Evolutionary conservation across 2,888 invertebrate species (phyloP), one percentile per base, ranked within the genome.

Genomic region (Blera fallax): DNA sequence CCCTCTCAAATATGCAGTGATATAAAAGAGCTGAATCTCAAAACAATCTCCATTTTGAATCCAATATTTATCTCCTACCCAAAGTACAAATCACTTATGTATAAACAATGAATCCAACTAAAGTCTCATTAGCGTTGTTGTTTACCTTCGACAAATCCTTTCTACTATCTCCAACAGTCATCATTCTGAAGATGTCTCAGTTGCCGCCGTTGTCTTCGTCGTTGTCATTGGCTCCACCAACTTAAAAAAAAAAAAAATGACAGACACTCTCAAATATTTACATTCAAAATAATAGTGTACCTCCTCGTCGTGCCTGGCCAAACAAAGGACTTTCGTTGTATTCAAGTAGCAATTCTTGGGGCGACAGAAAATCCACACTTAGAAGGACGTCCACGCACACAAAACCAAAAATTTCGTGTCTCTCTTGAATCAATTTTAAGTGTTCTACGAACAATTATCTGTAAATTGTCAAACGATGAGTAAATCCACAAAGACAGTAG

Each of bases 91-190:
- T 77, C 70, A 77, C 82, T 76, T 77, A 64, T n/a, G n/a, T n/a
- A n/a, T 50, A 64, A 72, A 82, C 82, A 82, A 72, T 56, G 64
- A 64, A 32, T 82, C 50, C 70, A 32, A 40, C 77, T 82, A 60
- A 65, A 77, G 58, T 73, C 83, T 78, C 78, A 83, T 83, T 83
- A 83, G 67, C 83, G 29, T 62, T 73, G 18, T 67, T 83, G 67
- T 83, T 78, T 83, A 73, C 78, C 72, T 60, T 60, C 37, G 78
- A 67, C 78, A 83, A 83, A 78, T 83, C 73, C 67, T 73, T 83
- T 65, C 18, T 34, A 29, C 67, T 58, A 67, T 83, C 73, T 78
- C 10, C 27, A 54, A 67, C 50, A 54, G 45, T 16, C 48, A 73
- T 54, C 60, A 43, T 43, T 21, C 21, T 24, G 14, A 52, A 48